Percentiles rank a stretch among this genome's conserved stretches.
These are phyloP conservation scores for Trypoxylon attenuatum DNA, from an alignment of 2,888 invertebrate genomes.

Conservation along the genomic window DNA sequence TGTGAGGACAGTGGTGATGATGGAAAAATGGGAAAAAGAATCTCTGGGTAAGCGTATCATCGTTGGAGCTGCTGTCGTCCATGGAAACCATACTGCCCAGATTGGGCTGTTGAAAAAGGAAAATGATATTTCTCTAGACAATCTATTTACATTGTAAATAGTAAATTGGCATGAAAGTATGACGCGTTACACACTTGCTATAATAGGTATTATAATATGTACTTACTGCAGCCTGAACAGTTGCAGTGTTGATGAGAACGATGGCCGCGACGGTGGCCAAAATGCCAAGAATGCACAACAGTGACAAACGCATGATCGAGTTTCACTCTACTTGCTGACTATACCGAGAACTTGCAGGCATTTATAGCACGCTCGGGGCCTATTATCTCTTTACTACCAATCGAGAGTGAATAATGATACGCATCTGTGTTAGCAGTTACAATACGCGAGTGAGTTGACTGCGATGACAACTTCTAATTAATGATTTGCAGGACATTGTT, in stretches of 20 bases:
- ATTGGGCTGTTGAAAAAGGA: too few relatives aligned
- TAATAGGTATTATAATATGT: too few relatives aligned
- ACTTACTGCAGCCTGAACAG: too few relatives aligned
- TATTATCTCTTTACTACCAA: conserved; percentile 20
- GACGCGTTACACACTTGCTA: too few relatives aligned
- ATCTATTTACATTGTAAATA: too few relatives aligned
- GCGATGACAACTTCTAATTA: conserved; percentile 29
- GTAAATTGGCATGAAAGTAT: too few relatives aligned
- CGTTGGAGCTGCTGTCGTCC: too few relatives aligned
- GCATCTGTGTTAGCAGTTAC: conserved; percentile 48
- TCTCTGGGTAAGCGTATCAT: too few relatives aligned
- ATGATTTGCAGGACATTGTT: conserved; percentile 18
- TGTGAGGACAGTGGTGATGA: not conserved
- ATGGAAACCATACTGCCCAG: too few relatives aligned
- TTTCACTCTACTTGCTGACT: conserved; percentile 1
- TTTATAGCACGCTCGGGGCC: conserved; percentile 48
- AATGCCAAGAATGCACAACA: conserved; percentile 50
- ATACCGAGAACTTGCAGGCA: conserved; percentile 3
- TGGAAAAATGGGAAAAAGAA: not conserved
- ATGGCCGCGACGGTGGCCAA: conserved; percentile 51
- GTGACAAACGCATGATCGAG: conserved; percentile 16
- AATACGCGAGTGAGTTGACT: not conserved
- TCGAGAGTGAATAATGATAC: conserved; percentile 39
- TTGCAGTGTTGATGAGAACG: too few relatives aligned
- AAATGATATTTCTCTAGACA: too few relatives aligned